phyloP scores from a whole-genome alignment of 2,797 vertebrate species.

The Erpetoichthys calabaricus region DNA sequence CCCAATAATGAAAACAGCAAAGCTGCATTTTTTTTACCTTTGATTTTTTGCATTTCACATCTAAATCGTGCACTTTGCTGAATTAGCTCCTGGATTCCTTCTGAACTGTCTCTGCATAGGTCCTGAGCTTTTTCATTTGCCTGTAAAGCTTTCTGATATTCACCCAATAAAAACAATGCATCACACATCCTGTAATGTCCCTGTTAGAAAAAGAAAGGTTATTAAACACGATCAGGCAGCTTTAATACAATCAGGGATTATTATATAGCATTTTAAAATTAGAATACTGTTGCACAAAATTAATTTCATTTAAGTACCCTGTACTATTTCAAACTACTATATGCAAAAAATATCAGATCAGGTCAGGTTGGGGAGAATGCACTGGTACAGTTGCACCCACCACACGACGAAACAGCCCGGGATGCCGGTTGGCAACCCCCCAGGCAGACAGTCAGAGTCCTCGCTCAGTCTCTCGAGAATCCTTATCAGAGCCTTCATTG shows the following conservation, averaged over 20 bases:
- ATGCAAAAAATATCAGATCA: too few relatives aligned
- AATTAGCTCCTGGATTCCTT: constrained; percentile 59
- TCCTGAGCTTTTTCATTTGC: constrained; percentile 56
- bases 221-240: constrained; percentile 17
- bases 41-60: constrained; percentile 24
- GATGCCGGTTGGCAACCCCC: too few relatives aligned
- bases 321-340: not conserved
- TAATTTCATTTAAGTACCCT: not conserved
- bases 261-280: not conserved
- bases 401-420: too few relatives aligned
- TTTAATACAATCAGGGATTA: constrained; percentile 18
- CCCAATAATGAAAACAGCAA: too few relatives aligned
- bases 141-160: constrained; percentile 47
- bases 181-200: constrained; percentile 86
- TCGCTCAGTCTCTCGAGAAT: too few relatives aligned
- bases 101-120: constrained; percentile 42
- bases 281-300: not conserved
- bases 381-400: too few relatives aligned
- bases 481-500: too few relatives aligned
- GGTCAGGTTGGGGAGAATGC: too few relatives aligned
- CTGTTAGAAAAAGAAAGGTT: constrained; percentile 33
- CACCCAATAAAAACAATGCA: constrained; percentile 62
- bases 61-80: constrained; percentile 52
- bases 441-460: too few relatives aligned
- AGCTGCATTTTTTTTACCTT: constrained; percentile 29